A percentile compares a stretch with the other conserved stretches of the same genome.
phyloP scores from a whole-genome alignment of 1,140 invertebrate species.

The Choristoneura fumiferana region DNA sequence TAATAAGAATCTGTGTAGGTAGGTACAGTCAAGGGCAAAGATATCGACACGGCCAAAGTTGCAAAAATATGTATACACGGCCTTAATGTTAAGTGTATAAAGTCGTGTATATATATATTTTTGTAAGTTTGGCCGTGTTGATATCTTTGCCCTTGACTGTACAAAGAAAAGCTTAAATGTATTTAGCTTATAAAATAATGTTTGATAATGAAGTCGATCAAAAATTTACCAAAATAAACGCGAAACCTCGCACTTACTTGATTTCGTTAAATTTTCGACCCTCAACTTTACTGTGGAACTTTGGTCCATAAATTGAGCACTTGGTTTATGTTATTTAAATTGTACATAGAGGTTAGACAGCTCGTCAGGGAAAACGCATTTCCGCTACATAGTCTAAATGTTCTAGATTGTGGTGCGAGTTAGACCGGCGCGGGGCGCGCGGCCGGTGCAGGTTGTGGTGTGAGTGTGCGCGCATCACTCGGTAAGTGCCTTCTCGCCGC shows the following conservation, averaged over 20 bases:
- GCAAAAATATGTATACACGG: too few species aligned
- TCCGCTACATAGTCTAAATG: conserved; percentile 80
- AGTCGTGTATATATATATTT: too few species aligned
- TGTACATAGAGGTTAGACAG: conserved; percentile 35
- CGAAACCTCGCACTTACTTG: background rate
- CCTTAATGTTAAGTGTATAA: too few species aligned
- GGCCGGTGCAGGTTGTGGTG: conserved; percentile 72
- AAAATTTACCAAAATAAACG: background rate
- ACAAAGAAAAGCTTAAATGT: background rate
- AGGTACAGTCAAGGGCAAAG: too few species aligned
- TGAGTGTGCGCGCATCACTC: conserved; percentile 77
- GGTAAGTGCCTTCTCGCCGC: conserved; percentile 50
- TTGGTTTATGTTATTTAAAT: conserved; percentile 45
- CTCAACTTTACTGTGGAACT: conserved; percentile 39
- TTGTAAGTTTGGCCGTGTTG: too few species aligned
- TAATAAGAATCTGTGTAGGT: too few species aligned
- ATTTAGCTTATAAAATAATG: conserved; percentile 10
- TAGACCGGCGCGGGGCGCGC: conserved; percentile 62
- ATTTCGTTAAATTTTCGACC: conserved; percentile 17
- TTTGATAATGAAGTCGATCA: conserved; percentile 2
- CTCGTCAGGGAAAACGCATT: conserved; percentile 80
- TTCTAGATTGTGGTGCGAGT: conserved; percentile 79
- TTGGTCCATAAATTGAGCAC: conserved; percentile 75
- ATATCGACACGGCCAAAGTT: too few species aligned
- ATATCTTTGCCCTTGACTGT: too few species aligned